Evolutionary conservation across 2,113 vertebrate genomes (phyloP).

Genomic region (Brachyhypopomus gauderio): DNA sequence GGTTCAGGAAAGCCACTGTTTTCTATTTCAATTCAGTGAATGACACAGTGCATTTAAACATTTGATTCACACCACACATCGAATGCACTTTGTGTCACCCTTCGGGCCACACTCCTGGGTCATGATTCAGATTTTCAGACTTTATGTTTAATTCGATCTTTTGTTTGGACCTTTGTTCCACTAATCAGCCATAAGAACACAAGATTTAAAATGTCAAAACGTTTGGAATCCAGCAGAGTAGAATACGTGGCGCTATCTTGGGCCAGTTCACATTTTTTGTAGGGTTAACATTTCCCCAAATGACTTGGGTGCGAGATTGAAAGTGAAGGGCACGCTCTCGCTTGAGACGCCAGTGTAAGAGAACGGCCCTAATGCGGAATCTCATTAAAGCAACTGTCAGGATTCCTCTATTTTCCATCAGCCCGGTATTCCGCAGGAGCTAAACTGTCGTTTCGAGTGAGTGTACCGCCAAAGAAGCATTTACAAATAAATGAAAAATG

Average conservation of each 20-base stretch:
- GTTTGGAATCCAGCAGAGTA: slow-evolving; percentile 43
- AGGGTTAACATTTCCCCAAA: slow-evolving; percentile 81
- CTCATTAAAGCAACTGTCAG: slow-evolving; percentile 97
- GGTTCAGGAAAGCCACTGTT: neutral
- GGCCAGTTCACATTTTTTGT: slow-evolving; percentile 76
- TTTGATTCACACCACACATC: neutral
- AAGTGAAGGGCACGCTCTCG: slow-evolving; percentile 84
- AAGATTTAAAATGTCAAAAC: slow-evolving; percentile 21
- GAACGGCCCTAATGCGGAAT: slow-evolving; percentile 88
- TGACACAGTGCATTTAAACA: neutral
- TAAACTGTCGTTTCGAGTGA: slow-evolving; percentile 92
- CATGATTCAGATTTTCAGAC: neutral
- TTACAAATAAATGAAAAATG: slow-evolving; percentile 99
- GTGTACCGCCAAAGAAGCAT: slow-evolving; percentile 89
- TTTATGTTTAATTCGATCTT: neutral
- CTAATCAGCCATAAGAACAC: neutral
- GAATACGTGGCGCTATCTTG: slow-evolving; percentile 70
- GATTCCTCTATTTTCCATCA: slow-evolving; percentile 87
- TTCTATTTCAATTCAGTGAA: neutral
- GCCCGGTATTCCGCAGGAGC: slow-evolving; percentile 83
- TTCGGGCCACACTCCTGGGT: neutral
- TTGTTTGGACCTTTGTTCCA: neutral
- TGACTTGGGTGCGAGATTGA: slow-evolving; percentile 79
- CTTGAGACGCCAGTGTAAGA: slow-evolving; percentile 78
- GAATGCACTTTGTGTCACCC: too few species aligned